Evolutionary conservation across 1,140 invertebrate species (phyloP).

Genomic region (Drosophila fuyamai): DNA sequence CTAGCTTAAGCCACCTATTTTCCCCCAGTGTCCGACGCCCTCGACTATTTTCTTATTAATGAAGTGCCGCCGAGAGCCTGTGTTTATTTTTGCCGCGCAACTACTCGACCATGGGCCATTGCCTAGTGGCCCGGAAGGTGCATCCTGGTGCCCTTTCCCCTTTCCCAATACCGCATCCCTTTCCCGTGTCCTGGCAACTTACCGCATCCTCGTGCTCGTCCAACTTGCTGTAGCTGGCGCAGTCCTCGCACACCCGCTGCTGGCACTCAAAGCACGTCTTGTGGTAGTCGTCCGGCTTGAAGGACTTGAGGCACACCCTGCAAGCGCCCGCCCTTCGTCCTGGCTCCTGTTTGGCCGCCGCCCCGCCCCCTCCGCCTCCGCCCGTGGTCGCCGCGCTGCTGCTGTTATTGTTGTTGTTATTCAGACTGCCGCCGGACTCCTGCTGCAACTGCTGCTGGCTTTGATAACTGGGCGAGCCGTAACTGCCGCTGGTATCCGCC

Average conservation of each 20-base stretch:
- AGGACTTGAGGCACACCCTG: constrained; percentile 93
- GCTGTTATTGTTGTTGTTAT: constrained; percentile 76
- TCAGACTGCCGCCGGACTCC: constrained; percentile 76
- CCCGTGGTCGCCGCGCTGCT: constrained; percentile 1
- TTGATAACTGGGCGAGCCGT: constrained; percentile 67
- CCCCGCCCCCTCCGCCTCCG: constrained; percentile 22
- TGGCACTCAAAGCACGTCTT: constrained; percentile 94
- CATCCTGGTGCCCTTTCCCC: constrained; percentile 11
- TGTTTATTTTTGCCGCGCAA: constrained; percentile 56
- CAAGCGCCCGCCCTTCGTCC: constrained; percentile 91
- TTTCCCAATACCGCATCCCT: background rate
- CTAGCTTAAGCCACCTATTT: background rate
- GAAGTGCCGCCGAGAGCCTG: constrained; percentile 56
- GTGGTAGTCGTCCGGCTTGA: constrained; percentile 93
- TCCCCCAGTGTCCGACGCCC: background rate
- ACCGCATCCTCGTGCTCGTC: constrained; percentile 92
- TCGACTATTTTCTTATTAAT: constrained; percentile 61
- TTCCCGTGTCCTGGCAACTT: constrained; percentile 72
- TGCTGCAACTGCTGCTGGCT: constrained; percentile 73
- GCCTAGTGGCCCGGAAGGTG: constrained; percentile 67
- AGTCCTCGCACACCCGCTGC: constrained; percentile 95
- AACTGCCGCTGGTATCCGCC: constrained; percentile 71
- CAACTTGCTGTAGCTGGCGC: constrained; percentile 94
- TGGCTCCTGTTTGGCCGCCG: constrained; percentile 88
- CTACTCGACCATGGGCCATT: constrained; percentile 45